Evolutionary conservation across 2,797 vertebrate species (phyloP), one percentile per base, ranked within the genome.

Genomic region (Schizothorax lantsangensis): DNA sequence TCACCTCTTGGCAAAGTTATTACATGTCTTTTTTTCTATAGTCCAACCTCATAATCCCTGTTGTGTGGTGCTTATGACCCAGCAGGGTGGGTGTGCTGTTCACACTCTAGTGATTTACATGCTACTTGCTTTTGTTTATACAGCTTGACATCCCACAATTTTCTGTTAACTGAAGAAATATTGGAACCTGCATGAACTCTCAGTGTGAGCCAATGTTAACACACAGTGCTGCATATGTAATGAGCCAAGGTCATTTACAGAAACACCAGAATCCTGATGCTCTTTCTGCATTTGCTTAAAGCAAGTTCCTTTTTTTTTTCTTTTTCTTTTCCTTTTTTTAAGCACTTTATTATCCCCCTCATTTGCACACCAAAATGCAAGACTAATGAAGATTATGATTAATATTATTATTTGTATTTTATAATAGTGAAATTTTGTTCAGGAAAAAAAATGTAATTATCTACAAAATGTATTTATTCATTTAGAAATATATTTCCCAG

Each of bases 61-160:
- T 17, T 15, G 75, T 79, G 62, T 8, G 43, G 64, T 85, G 12
- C 66, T 71, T 45, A 79, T 79, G 49, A 59, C 75, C 36, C 66
- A 45, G 64, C 26, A 17, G 45, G 84, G 47, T 85, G 66, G 64
- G 75, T 79, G 64, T 79, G 75, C 45, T 71, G n/a, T 85, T 85
- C 84, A 85, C 75, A 85, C 75, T 72, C 75, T 45, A 79, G 74
- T 79, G 49, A 66, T 89, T 62, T 88, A 92, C 87, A 90, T 88
- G 89, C 87, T 89, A 89, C 84, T 78, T 87, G 87, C 80, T 83
- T 23, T 80, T 92, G 91, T 93, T 92, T 92, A 89, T 91, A 88
- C 89, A 92, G 90, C 91, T 91, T 90, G 86, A 74, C 86, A 84
- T 89, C 91, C 84, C 84, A 86, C 85, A 47, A 88, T 74, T 66